Evolutionary conservation across 2,888 invertebrate species (phyloP), one percentile per base, ranked within the genome.

Genomic region (Meganola albula): DNA sequence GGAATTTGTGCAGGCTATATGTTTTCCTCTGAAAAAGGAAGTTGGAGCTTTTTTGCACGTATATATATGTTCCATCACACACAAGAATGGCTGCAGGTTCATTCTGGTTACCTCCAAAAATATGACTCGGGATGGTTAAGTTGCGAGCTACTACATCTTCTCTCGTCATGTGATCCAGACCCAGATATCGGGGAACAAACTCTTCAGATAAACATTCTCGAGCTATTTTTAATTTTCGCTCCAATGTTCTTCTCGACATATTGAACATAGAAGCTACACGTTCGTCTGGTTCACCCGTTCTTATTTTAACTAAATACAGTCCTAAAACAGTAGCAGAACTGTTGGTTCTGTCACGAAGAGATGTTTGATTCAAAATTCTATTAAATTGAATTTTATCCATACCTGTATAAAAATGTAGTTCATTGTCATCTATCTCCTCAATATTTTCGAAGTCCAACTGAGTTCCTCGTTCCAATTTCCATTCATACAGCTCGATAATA

Each of bases 11-110:
- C 3, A 32, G 11, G 20, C 34, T 39, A 22, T 53, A 48, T 4
- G 27, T 45, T 12, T 32, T 21, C 24, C 25, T 40, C 38, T 47
- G 45, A 31, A 39, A 47, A 13, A 37, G 24, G 27, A 31, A 50
- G 13, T 40, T 43, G 1, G 34, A 26, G n/a, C 37, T 40, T 24
- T 46, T 42, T 23, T 48, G 34, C 11, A 40, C 18, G 27, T 43
- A 44, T 3, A 38, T 10, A 24, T 48, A 44, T 4, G 48, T 48
- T 28, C 37, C 42, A 27, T 44, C 42, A 14, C 22, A 14, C 9
- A 26, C 24, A 24, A 18, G 12, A 10, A 23, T 16, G n/a, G 9
- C 29, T 18, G n/a, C 24, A 14, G 11, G 24, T 11, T 6, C 3
- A 16, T 11, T 24, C 10, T 8, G 16, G 11, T 16, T 11, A 31